Evolutionary conservation across 2,888 invertebrate species (phyloP).

Genomic region (Phasia obesa): DNA sequence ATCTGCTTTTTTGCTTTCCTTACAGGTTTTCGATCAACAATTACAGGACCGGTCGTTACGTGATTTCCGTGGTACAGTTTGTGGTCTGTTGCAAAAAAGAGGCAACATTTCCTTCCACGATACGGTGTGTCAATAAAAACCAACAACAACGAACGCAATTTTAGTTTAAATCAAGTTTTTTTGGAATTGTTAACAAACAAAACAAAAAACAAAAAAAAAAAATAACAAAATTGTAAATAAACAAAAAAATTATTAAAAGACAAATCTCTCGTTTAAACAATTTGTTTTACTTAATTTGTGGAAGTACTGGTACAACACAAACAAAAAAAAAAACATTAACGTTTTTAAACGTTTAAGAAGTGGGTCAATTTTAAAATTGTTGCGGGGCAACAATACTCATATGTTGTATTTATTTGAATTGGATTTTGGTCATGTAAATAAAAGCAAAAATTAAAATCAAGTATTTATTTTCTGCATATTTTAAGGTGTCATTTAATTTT

Average conservation of each 20-base stretch:
- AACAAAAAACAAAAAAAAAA: not conserved
- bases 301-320: not conserved
- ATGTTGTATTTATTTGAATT: conserved; percentile 4
- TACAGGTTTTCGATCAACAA: conserved; percentile 81
- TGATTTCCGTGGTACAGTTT: conserved; percentile 82
- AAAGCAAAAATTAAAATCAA: not conserved
- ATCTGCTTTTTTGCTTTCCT: conserved; percentile 2
- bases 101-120: conserved; percentile 69
- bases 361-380: conserved; percentile 54
- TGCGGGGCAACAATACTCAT: too few species aligned
- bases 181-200: conserved; percentile 21
- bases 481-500: conserved; percentile 36
- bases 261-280: conserved; percentile 54
- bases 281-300: conserved; percentile 20
- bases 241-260: conserved; percentile 11
- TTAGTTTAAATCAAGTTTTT: conserved; percentile 51
- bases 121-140: conserved; percentile 63
- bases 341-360: conserved; percentile 17
- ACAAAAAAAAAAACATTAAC: not conserved
- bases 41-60: conserved; percentile 82
- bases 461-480: conserved; percentile 10
- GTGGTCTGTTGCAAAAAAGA: conserved; percentile 77
- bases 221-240: conserved; percentile 17
- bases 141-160: conserved; percentile 50
- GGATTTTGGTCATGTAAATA: not conserved